Evolutionary conservation across 2,797 vertebrate genomes (phyloP), one percentile per base, ranked within the genome.

Genomic region (Pipistrellus nathusii): DNA sequence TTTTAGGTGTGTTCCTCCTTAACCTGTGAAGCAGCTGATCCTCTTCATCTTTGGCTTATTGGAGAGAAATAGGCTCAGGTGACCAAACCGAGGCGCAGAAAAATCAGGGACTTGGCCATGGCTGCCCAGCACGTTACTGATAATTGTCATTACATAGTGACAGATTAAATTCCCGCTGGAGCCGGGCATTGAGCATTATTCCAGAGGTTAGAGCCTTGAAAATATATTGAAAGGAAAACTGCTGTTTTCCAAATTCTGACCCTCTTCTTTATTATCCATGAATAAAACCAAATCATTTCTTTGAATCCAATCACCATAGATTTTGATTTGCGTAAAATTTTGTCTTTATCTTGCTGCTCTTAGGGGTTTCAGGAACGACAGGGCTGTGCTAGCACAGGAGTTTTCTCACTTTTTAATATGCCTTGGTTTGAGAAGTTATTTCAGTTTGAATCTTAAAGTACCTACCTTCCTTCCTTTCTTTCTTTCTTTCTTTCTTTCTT

Each of bases 401-500:
- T 78, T 46, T 53, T 75, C 80, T 89, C n/a, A 32, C 57, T 57
- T 88, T 20, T 53, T 30, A 59, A 25, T 32, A 38, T 69, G 25
- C 25, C 57, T 91, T 21, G 30, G 17, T 66, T 38, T 9, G 8
- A 69, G 46, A 84, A 46, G 48, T 13, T 25, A 32, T 80, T 90
- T 88, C 13, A 76, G 20, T 78, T 85, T 72, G 75, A 90, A 88
- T 20, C 17, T 72, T 78, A 32, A 32, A 11, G 20, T n/a, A n/a
- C n/a, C n/a, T n/a, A n/a, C n/a, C n/a, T n/a, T n/a, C n/a, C n/a
- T n/a, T n/a, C n/a, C n/a, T 82, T 77, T 90, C 41, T 82, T 77
- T 93, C 53, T 83, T 91, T 93, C 53, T 83, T 91, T 76, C 41
- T 82, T 77, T 90, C 41, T 82, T 77, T 93, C 53, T 83, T 91